phyloP scores from a whole-genome alignment of 37 sponge, comb jelly and placozoan genomes.

The Corticium candelabrum region DNA sequence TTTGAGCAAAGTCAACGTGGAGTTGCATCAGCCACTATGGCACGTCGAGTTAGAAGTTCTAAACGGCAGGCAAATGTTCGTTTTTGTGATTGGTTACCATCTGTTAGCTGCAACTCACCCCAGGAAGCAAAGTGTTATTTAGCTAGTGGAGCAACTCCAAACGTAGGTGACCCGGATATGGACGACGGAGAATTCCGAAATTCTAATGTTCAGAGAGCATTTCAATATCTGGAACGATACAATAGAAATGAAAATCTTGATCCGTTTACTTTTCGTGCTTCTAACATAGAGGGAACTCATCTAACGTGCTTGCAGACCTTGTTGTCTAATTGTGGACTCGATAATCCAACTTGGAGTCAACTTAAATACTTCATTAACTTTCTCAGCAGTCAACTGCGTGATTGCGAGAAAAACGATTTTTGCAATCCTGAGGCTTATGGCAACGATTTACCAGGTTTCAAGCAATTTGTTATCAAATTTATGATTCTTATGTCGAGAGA shows the following conservation, averaged over 20 bases:
- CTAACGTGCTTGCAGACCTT: neutral
- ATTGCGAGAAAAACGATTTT: conserved; percentile 56
- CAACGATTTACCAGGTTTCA: conserved; percentile 43
- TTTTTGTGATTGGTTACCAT: neutral
- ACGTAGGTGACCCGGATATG: neutral
- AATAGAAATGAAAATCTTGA: neutral
- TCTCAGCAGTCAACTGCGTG: conserved; percentile 56
- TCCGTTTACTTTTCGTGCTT: neutral
- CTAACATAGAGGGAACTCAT: neutral
- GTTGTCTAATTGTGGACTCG: conserved; percentile 35
- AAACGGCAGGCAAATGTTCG: no score
- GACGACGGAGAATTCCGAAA: neutral
- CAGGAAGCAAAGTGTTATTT: no score
- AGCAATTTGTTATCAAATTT: conserved; percentile 81
- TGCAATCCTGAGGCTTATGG: conserved; percentile 14
- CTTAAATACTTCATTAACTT: conserved; percentile 72
- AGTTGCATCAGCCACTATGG: no score
- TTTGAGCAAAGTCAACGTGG: no score
- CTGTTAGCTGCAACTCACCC: no score
- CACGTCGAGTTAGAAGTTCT: no score
- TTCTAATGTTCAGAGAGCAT: conserved; percentile 16
- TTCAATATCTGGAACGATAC: conserved; percentile 16
- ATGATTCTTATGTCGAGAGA: conserved; percentile 81
- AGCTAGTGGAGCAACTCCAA: no score
- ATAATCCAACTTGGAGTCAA: conserved; percentile 78